phyloP scores from a whole-genome alignment of 2,113 vertebrate genomes.

The Bubalus kerabau region DNA sequence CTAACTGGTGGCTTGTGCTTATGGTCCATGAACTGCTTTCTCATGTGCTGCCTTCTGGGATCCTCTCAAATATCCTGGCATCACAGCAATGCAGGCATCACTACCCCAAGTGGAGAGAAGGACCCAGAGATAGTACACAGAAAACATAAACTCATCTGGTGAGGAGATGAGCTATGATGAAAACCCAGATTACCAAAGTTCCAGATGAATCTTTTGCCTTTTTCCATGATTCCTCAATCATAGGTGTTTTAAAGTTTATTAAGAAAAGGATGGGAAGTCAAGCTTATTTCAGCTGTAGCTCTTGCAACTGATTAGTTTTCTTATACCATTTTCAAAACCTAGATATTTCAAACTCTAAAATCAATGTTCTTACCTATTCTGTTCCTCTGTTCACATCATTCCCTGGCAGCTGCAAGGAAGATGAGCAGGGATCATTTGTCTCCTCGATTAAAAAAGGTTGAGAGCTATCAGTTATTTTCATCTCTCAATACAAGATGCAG shows the following conservation, averaged over 20 bases:
- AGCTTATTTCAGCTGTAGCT: not conserved
- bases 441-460: constrained; percentile 68
- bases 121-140: not conserved
- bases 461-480: constrained; percentile 70
- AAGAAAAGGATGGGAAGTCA: not conserved
- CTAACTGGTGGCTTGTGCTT: not conserved
- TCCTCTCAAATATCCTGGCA: not conserved
- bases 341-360: constrained; percentile 67
- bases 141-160: not conserved
- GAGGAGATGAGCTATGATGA: not conserved
- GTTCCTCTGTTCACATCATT: constrained; percentile 56
- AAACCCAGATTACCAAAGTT: not conserved
- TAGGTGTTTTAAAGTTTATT: not conserved
- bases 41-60: not conserved
- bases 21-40: not conserved
- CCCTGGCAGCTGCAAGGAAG: constrained; percentile 52
- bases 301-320: not conserved
- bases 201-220: not conserved
- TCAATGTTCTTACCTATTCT: constrained; percentile 62
- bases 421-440: constrained; percentile 62
- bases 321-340: constrained; percentile 45
- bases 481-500: constrained; percentile 61
- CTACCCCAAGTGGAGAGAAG: not conserved
- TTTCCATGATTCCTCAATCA: not conserved
- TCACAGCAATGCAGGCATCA: not conserved